These are phyloP conservation scores for Otis tarda DNA, from an alignment of 2,113 vertebrate species.

Conservation along the genomic window DNA sequence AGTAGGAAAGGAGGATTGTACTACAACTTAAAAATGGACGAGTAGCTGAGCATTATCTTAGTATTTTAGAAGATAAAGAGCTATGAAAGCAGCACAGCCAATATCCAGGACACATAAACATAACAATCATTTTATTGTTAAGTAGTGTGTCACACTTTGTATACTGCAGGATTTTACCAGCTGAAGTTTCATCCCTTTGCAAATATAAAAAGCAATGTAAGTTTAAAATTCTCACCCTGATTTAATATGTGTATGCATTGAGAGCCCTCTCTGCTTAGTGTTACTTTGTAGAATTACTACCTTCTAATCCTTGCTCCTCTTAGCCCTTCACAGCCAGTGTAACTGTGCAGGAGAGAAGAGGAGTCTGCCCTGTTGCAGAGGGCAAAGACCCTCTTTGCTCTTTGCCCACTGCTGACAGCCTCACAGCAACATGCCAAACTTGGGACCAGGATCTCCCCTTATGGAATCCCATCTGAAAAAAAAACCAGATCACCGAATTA, in stretches of 20 bases:
- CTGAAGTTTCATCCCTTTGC: neutral
- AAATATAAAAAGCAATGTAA: neutral
- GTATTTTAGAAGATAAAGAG: neutral
- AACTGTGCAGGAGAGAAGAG: neutral
- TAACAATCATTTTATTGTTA: neutral
- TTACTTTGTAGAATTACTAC: neutral
- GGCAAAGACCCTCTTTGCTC: no score
- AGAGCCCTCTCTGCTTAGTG: neutral
- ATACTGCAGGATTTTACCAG: neutral
- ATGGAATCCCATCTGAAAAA: neutral
- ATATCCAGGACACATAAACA: neutral
- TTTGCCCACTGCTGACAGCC: neutral
- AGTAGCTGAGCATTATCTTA: neutral
- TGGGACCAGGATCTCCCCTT: neutral
- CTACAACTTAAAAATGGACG: neutral
- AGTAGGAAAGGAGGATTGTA: neutral
- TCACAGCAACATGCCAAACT: neutral
- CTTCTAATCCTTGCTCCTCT: neutral
- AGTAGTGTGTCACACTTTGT: neutral
- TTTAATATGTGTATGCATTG: neutral
- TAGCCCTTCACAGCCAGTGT: neutral
- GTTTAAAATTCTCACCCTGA: neutral
- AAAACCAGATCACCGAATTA: neutral
- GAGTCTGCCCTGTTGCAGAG: neutral
- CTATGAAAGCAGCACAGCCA: neutral